Conservation (phyloP, 2,113 vertebrate species). For the Cavia porcellus region DNA sequence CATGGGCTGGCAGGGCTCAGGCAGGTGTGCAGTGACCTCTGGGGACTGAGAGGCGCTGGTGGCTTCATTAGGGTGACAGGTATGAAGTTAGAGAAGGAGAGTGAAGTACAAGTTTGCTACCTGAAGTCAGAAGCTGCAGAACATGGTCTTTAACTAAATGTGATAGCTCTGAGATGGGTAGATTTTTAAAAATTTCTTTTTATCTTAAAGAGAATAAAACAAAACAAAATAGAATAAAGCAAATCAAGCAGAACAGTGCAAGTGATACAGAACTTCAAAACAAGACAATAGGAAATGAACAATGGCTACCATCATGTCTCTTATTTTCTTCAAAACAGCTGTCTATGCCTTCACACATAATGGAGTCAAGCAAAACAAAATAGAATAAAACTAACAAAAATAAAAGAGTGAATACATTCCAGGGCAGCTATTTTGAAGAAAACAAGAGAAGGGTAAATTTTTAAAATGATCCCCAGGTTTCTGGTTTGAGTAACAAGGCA, state of each 20-base stretch:
- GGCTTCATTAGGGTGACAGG: background rate
- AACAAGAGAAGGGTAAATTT: background rate
- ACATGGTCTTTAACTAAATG: rapidly evolving
- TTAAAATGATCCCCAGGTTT: background rate
- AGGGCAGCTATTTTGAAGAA: too few relatives aligned
- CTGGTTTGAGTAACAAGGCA: background rate
- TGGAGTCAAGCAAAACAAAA: too few relatives aligned
- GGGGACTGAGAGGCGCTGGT: background rate
- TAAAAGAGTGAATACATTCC: too few relatives aligned
- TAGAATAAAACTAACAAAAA: too few relatives aligned
- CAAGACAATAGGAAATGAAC: too few relatives aligned
- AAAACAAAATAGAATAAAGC: too few relatives aligned
- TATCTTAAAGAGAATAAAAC: too few relatives aligned
- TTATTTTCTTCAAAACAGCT: too few relatives aligned
- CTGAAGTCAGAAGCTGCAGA: background rate
- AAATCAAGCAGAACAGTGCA: too few relatives aligned
- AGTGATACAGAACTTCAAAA: too few relatives aligned
- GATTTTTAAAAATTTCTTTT: background rate
- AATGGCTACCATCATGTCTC: too few relatives aligned
- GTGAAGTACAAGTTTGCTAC: background rate
- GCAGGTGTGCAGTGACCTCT: background rate
- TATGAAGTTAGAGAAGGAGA: background rate
- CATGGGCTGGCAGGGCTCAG: background rate
- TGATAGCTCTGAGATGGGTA: background rate
- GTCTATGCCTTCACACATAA: too few relatives aligned